Evolutionary conservation across 2,888 invertebrate genomes (phyloP).

Genomic region (Pantelozetes paolii): DNA sequence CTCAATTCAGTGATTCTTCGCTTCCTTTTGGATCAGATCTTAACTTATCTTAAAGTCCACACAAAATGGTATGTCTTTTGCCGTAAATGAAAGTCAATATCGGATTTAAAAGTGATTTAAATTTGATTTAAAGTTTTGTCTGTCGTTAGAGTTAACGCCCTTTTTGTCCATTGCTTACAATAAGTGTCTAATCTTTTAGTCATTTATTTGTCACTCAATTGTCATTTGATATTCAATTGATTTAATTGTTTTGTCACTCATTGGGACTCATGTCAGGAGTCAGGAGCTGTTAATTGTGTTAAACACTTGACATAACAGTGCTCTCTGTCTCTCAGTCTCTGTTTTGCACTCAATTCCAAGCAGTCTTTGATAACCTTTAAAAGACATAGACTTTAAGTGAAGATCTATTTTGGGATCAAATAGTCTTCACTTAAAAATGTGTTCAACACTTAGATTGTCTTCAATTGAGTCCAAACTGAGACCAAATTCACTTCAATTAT

Average conservation of each 20-base stretch:
- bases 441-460: neutral
- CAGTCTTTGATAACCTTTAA: conserved; percentile 24
- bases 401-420: conserved; percentile 18
- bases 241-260: neutral
- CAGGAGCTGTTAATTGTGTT: no score
- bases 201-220: no score
- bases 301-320: conserved; percentile 6
- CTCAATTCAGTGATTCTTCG: neutral
- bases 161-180: no score
- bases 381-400: conserved; percentile 21
- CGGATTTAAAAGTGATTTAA: neutral
- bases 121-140: neutral
- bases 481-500: no score
- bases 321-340: neutral
- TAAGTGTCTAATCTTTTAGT: no score
- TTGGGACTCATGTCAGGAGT: neutral
- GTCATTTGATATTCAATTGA: neutral
- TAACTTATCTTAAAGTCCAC: neutral
- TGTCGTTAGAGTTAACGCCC: conserved; percentile 29
- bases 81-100: neutral
- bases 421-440: neutral
- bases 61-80: conserved; percentile 9
- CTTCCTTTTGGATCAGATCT: conserved; percentile 5
- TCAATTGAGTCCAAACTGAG: no score
- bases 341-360: conserved; percentile 8